These are phyloP conservation scores for Aleadryas rufinucha DNA, from an alignment of 2,113 vertebrate genomes.

Conservation along the genomic window DNA sequence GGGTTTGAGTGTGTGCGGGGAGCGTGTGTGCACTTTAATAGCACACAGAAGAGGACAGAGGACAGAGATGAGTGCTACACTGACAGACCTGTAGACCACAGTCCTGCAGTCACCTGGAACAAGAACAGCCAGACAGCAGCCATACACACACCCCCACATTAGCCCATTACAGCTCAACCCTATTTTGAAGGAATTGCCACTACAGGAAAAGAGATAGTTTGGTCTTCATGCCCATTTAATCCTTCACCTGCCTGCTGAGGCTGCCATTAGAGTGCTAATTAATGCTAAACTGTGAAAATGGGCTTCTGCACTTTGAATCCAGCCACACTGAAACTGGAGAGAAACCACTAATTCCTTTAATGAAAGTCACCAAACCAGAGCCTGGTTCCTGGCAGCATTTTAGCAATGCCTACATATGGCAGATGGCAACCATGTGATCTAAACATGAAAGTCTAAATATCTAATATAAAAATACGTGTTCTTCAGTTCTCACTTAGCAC, in stretches of 20 bases:
- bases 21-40: background rate
- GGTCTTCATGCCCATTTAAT: conserved; percentile 31
- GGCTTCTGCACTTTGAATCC: conserved; percentile 39
- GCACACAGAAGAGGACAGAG: background rate
- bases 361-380: conserved; percentile 56
- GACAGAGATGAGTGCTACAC: background rate
- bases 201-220: background rate
- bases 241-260: conserved; percentile 42
- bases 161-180: background rate
- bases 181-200: background rate
- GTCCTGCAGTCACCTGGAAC: background rate
- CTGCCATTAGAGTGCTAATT: conserved; percentile 54
- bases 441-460: conserved; percentile 1
- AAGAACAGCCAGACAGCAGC: background rate
- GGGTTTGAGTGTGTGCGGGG: background rate
- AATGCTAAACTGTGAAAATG: conserved; percentile 47
- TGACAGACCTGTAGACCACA: background rate
- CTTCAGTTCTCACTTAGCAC: conserved; percentile 17
- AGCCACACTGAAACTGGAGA: conserved; percentile 62
- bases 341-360: conserved; percentile 72
- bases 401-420: conserved; percentile 34
- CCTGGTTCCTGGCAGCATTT: conserved; percentile 23
- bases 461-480: background rate
- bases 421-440: conserved; percentile 8
- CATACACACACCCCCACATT: background rate